Evolutionary conservation across 1,140 invertebrate species (phyloP), one percentile per base, ranked within the genome.

Genomic region (Drosophila pseudoananassae): DNA sequence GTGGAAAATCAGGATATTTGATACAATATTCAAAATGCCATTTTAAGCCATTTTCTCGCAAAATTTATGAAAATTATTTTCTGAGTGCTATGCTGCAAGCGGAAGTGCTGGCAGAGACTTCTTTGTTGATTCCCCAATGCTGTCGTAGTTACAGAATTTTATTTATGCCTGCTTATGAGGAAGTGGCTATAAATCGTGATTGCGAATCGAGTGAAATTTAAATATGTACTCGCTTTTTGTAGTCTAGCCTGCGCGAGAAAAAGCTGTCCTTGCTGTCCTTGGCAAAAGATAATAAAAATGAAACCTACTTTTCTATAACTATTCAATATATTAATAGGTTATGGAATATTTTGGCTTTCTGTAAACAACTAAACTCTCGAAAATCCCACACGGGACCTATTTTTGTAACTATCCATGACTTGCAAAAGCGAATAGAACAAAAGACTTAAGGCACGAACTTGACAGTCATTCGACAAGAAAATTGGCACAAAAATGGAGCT

Each of bases 31-130:
- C 2, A 7, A 33, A 2, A 31, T 9, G 4, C 7, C 9, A 10
- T 25, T 7, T 27, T 27, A 27, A 6, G 25, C 25, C 25, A 27
- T 27, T 27, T 8, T 5, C 10, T 57, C 27, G 40, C 6, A 4
- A 25, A 27, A 17, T 29, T 4, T 29, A 36, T 43, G 25, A 47
- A 33, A 76, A 60, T 58, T 64, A 14, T 57, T 57, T 54, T 75
- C 64, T 49, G 59, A 70, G 55, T 54, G 45, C 38, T 46, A 8
- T 23, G 49, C 14, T 55, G 43, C 76, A 83, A 90, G 80, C 82
- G 90, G 90, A 91, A 91, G 78, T 90, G 75, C 73, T 53, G 45
- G 40, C 49, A 55, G 63, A 69, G 63, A 69, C 63, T 84, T 76
- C 57, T 75, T 76, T 68, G 61, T 74, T 69, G 76, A 57, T 65